Conservation (phyloP, 2,113 vertebrate species). For the Tragelaphus strepsiceros region DNA sequence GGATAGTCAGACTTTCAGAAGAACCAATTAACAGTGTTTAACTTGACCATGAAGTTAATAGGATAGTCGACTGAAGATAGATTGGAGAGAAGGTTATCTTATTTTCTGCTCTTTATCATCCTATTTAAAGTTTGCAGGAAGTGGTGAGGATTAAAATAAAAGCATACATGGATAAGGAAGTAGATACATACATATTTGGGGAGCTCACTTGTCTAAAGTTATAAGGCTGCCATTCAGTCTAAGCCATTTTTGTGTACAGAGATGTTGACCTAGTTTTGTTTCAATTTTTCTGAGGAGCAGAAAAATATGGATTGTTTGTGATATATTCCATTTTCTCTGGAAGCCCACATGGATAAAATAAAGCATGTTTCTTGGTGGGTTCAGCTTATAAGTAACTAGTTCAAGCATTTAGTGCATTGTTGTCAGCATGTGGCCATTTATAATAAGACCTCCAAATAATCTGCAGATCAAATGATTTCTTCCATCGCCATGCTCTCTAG, state of each 20-base stretch:
- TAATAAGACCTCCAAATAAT: neutral
- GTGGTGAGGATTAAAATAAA: neutral
- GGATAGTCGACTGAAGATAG: neutral
- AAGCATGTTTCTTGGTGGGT: neutral
- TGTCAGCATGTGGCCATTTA: neutral
- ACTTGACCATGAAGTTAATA: neutral
- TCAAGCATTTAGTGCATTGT: neutral
- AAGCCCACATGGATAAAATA: neutral
- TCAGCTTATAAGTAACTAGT: neutral
- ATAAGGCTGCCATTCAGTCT: neutral
- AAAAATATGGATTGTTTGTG: neutral
- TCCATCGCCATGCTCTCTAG: neutral
- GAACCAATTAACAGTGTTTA: neutral
- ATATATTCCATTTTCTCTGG: neutral
- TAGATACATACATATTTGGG: neutral
- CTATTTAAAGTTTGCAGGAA: neutral
- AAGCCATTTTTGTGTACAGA: neutral
- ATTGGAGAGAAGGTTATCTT: neutral
- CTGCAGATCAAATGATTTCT: neutral
- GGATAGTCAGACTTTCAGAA: neutral
- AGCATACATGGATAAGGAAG: neutral
- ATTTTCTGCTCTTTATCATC: neutral
- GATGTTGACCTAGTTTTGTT: neutral
- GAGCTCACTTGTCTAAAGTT: neutral
- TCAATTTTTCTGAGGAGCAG: neutral